Evolutionary conservation across 1,140 invertebrate genomes (phyloP).

Genomic region (Melanaphis sacchari): DNA sequence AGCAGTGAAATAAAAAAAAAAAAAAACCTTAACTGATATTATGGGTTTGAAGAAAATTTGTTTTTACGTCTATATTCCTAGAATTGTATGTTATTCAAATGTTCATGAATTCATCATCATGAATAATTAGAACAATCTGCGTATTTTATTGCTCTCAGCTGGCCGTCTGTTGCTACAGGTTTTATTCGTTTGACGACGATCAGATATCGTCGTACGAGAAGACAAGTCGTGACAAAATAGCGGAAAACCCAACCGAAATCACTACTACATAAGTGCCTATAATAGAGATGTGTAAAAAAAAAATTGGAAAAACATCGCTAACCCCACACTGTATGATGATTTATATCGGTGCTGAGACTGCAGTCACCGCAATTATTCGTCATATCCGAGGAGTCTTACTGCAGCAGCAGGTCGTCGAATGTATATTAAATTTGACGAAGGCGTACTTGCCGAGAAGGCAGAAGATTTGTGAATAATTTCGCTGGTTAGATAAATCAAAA

Average conservation of each 20-base stretch:
- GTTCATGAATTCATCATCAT: not conserved
- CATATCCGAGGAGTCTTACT: not conserved
- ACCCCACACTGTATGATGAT: not conserved
- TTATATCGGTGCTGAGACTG: not conserved
- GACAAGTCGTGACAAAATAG: not conserved
- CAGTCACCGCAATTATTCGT: too few relatives aligned
- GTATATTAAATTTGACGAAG: not conserved
- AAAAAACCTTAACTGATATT: not conserved
- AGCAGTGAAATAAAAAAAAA: not conserved
- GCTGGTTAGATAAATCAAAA: not conserved
- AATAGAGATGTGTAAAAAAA: not conserved
- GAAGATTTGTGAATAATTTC: not conserved
- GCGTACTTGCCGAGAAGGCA: not conserved
- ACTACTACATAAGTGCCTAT: not conserved
- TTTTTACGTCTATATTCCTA: not conserved
- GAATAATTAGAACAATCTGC: not conserved
- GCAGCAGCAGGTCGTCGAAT: too few relatives aligned
- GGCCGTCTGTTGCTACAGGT: not conserved
- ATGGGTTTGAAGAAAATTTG: not conserved
- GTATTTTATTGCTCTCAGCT: not conserved
- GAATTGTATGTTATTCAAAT: not conserved
- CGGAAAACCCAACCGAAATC: not conserved
- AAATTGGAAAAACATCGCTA: not conserved
- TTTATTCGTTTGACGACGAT: not conserved
- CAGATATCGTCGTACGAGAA: not conserved